phyloP scores from a whole-genome alignment of 2,888 invertebrate genomes.

The Pterobdella sp. region DNA sequence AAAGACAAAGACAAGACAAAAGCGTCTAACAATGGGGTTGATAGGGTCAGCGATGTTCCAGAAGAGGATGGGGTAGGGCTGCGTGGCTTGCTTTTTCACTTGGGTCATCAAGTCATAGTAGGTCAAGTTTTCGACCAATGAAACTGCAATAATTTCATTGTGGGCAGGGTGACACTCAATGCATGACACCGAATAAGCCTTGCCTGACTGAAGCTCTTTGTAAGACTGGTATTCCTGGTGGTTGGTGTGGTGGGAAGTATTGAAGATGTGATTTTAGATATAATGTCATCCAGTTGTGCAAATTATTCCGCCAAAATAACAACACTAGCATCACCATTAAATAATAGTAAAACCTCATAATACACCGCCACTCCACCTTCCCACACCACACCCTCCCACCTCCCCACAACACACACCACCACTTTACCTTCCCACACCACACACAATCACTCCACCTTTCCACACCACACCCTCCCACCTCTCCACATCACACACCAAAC shows the following conservation, averaged over 20 bases:
- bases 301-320: too few species aligned
- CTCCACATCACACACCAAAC: too few species aligned
- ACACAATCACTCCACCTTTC: too few species aligned
- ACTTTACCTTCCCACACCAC: too few species aligned
- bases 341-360: too few species aligned
- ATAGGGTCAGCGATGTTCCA: constrained; percentile 53
- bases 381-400: too few species aligned
- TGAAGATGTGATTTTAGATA: too few species aligned
- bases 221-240: constrained; percentile 52
- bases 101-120: constrained; percentile 51
- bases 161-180: constrained; percentile 52
- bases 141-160: constrained; percentile 49
- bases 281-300: too few species aligned
- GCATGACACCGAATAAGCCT: constrained; percentile 49
- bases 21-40: constrained; percentile 48
- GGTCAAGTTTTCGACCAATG: constrained; percentile 46
- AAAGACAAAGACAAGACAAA: neutral
- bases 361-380: too few species aligned
- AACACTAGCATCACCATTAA: too few species aligned
- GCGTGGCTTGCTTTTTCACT: constrained; percentile 47
- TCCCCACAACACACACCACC: too few species aligned
- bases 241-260: neutral
- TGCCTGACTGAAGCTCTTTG: constrained; percentile 51
- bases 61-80: constrained; percentile 50
- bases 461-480: too few species aligned